Conservation (phyloP, 2,888 invertebrate species). For the Diabrotica balteata region DNA sequence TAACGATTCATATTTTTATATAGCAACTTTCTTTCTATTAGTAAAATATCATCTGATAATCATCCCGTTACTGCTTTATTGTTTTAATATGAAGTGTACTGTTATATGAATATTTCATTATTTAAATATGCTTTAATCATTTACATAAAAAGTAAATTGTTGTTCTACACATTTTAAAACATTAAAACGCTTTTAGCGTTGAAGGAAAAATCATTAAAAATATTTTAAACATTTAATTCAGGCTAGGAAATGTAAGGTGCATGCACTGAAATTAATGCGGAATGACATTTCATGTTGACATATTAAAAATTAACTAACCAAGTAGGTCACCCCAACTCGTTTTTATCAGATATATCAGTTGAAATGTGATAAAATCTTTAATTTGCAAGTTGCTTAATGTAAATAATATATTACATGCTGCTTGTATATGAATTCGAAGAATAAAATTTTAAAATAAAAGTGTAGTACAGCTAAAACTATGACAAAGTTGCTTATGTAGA, state of each 20-base stretch:
- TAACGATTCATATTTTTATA: too few relatives aligned
- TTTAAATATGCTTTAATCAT: too few relatives aligned
- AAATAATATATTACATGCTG: slow-evolving; percentile 30
- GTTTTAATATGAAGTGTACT: too few relatives aligned
- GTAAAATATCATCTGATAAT: too few relatives aligned
- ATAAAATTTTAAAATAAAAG: too few relatives aligned
- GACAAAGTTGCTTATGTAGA: too few relatives aligned
- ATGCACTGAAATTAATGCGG: slow-evolving; percentile 36
- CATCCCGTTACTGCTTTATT: too few relatives aligned
- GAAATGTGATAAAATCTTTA: slow-evolving; percentile 39
- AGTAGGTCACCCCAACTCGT: slow-evolving; percentile 42
- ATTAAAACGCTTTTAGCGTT: neutral
- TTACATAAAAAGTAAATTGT: too few relatives aligned
- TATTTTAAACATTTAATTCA: neutral
- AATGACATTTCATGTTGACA: slow-evolving; percentile 31
- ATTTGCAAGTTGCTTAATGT: slow-evolving; percentile 35
- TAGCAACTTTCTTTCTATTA: too few relatives aligned
- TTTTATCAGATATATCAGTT: slow-evolving; percentile 35
- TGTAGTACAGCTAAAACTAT: too few relatives aligned
- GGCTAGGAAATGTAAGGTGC: slow-evolving; percentile 40
- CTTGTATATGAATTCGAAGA: neutral
- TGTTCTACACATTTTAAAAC: neutral
- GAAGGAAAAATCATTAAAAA: neutral
- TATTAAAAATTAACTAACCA: slow-evolving; percentile 39
- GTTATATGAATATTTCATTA: too few relatives aligned